Evolutionary conservation across 2,888 invertebrate genomes (phyloP).

Genomic region (Eupithecia subumbrata): DNA sequence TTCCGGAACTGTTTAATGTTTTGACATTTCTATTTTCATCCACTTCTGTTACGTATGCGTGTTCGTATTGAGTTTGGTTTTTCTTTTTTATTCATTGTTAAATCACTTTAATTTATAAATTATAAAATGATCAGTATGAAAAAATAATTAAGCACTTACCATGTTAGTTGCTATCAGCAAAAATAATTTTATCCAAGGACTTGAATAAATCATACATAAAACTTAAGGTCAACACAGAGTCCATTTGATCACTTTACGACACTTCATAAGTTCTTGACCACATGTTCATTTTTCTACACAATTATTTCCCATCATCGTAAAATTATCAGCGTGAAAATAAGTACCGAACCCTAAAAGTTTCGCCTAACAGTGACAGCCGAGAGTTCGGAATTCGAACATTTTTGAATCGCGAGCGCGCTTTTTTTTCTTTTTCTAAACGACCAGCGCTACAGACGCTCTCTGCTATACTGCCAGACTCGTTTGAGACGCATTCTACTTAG

Average conservation of each 20-base stretch:
- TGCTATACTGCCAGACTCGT: conserved; percentile 57
- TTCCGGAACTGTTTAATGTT: conserved; percentile 1
- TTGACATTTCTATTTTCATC: conserved; percentile 3
- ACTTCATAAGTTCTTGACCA: conserved; percentile 56
- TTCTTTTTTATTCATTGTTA: neutral
- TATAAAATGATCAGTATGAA: neutral
- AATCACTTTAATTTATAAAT: neutral
- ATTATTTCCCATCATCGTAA: conserved; percentile 9
- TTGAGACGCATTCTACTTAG: conserved; percentile 17
- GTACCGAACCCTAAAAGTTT: conserved; percentile 4
- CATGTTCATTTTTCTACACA: conserved; percentile 23
- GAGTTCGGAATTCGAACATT: conserved; percentile 36
- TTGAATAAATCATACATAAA: conserved; percentile 84
- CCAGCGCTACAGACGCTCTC: conserved; percentile 58
- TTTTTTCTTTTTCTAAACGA: conserved; percentile 56
- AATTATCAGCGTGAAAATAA: conserved; percentile 18
- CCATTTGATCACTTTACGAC: conserved; percentile 70
- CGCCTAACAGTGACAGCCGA: neutral
- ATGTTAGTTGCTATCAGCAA: conserved; percentile 82
- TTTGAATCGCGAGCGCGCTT: conserved; percentile 53
- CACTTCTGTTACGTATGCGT: neutral
- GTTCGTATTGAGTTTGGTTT: neutral
- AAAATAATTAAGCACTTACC: conserved; percentile 63
- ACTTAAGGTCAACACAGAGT: conserved; percentile 73
- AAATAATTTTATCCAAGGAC: conserved; percentile 79